Evolutionary conservation across 2,888 invertebrate genomes (phyloP).

Genomic region (Hemicrepidius hirtus): DNA sequence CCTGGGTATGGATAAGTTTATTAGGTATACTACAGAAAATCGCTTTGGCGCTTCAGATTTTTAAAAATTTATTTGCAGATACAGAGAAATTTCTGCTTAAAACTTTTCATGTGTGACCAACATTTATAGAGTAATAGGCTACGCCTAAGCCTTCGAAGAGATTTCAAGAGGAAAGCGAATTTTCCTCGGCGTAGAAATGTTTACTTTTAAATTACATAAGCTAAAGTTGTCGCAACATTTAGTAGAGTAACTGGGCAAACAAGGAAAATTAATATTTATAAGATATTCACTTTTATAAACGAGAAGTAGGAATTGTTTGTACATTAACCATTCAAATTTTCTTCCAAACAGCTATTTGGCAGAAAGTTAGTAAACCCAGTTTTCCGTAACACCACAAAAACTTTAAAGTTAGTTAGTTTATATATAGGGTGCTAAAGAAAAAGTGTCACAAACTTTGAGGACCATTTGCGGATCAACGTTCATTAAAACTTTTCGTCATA

Average conservation of each 20-base stretch:
- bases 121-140: background rate
- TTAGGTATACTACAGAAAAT: no score
- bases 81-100: no score
- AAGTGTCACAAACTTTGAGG: no score
- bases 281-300: background rate
- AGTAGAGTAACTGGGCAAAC: slow-evolving; percentile 2
- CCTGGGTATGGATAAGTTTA: no score
- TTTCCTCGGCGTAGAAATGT: background rate
- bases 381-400: background rate
- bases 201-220: slow-evolving; percentile 13
- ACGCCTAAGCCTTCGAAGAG: background rate
- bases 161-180: background rate
- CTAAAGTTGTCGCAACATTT: slow-evolving; percentile 18
- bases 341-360: background rate
- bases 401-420: no score
- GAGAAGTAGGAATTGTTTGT: background rate
- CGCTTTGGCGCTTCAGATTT: no score
- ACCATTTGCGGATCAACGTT: no score
- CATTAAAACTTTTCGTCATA: no score
- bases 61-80: no score
- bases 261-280: slow-evolving; percentile 16
- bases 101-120: background rate
- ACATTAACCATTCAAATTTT: slow-evolving; percentile 28
- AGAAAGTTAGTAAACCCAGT: background rate
- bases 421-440: no score